Percentiles rank a stretch among this genome's conserved stretches.
These are phyloP conservation scores for Condylura cristata DNA, from an alignment of 2,113 vertebrate species.

Conservation along the genomic window DNA sequence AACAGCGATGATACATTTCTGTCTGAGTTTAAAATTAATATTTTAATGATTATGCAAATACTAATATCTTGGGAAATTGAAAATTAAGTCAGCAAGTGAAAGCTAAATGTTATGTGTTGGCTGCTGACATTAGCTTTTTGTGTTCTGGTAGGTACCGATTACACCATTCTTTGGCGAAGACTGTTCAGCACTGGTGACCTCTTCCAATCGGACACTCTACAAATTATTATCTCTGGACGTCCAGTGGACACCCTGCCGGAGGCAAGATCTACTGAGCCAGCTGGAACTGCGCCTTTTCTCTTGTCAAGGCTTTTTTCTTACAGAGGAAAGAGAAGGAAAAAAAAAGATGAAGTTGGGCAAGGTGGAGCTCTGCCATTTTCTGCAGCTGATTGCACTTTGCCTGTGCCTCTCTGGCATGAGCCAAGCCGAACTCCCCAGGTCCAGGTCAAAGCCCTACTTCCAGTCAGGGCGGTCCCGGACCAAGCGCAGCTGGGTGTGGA, in stretches of 20 bases:
- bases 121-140: slow-evolving; percentile 85
- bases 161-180: slow-evolving; percentile 81
- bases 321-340: slow-evolving; percentile 76
- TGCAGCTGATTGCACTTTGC: slow-evolving; percentile 90
- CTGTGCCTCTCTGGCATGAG: slow-evolving; percentile 89
- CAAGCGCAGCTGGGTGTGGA: slow-evolving; percentile 99
- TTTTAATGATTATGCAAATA: background rate
- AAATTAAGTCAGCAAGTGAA: background rate
- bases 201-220: slow-evolving; percentile 75
- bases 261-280: slow-evolving; percentile 82
- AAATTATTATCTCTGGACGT: slow-evolving; percentile 86
- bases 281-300: slow-evolving; percentile 82
- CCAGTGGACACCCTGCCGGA: slow-evolving; percentile 84
- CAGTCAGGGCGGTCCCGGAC: slow-evolving; percentile 89
- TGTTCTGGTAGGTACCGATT: slow-evolving; percentile 87
- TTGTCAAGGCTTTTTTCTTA: slow-evolving; percentile 84
- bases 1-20: background rate
- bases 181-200: slow-evolving; percentile 83
- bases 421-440: slow-evolving; percentile 88
- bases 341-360: slow-evolving; percentile 89
- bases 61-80: background rate
- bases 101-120: background rate
- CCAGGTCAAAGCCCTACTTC: slow-evolving; percentile 87
- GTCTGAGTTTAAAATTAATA: background rate
- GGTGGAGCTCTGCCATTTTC: slow-evolving; percentile 88